These are phyloP conservation scores for Atta cephalotes DNA, from an alignment of 1,140 invertebrate genomes.

Conservation along the genomic window DNA sequence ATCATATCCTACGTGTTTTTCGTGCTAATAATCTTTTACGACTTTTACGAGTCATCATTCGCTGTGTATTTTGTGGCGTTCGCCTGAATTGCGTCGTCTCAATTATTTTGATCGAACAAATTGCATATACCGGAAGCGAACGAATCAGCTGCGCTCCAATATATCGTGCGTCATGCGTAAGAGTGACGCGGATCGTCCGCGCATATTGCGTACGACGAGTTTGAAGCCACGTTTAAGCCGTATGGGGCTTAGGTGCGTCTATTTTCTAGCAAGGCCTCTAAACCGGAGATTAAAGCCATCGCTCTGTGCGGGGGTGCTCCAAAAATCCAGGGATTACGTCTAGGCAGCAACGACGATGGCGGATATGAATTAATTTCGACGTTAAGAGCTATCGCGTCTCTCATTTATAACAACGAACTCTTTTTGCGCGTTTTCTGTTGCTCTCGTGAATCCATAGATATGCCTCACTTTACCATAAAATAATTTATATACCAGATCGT, in stretches of 20 bases:
- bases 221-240: slow-evolving; percentile 82
- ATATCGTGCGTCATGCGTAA: slow-evolving; percentile 49
- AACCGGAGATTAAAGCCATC: slow-evolving; percentile 83
- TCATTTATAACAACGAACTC: slow-evolving; percentile 26
- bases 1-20: neutral
- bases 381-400: slow-evolving; percentile 72
- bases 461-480: neutral
- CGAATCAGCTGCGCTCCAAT: slow-evolving; percentile 8
- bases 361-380: slow-evolving; percentile 82
- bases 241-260: slow-evolving; percentile 74
- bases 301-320: slow-evolving; percentile 81
- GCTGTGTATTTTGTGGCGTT: neutral
- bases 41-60: neutral
- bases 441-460: neutral
- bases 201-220: slow-evolving; percentile 75
- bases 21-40: neutral
- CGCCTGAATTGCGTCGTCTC: neutral
- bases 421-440: slow-evolving; percentile 33
- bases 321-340: slow-evolving; percentile 82
- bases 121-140: neutral
- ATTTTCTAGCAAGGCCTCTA: slow-evolving; percentile 77
- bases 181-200: slow-evolving; percentile 69
- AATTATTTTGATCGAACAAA: slow-evolving; percentile 23
- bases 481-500: slow-evolving; percentile 7
- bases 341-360: slow-evolving; percentile 69